phyloP scores from a whole-genome alignment of 2,797 vertebrate genomes.

The Anas flavirostris region DNA sequence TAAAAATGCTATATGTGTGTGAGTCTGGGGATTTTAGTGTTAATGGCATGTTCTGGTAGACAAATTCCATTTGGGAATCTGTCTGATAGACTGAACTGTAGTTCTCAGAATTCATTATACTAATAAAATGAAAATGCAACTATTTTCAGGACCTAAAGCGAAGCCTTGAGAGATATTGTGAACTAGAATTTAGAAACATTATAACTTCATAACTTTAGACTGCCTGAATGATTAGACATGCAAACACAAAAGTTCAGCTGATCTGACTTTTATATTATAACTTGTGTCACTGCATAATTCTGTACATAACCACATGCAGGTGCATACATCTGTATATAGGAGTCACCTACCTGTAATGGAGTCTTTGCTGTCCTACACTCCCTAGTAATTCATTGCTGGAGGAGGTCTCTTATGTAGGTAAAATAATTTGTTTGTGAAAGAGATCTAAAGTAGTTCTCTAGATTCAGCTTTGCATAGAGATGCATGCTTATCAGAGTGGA shows the following conservation, averaged over 20 bases:
- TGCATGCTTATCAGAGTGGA: neutral
- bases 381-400: neutral
- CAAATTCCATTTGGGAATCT: neutral
- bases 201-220: neutral
- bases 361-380: neutral
- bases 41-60: neutral
- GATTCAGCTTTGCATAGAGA: neutral
- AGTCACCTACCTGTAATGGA: neutral
- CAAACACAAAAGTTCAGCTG: neutral
- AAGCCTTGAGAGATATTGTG: neutral
- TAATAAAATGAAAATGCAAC: neutral
- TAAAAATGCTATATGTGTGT: accelerated
- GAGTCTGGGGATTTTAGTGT: neutral
- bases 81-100: neutral
- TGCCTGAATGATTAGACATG: neutral
- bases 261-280: neutral
- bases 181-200: neutral
- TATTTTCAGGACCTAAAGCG: neutral
- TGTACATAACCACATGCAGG: neutral
- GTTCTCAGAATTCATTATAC: neutral
- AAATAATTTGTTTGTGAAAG: neutral
- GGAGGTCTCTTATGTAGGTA: neutral
- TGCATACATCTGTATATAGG: neutral
- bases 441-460: neutral
- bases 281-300: neutral